Evolutionary conservation across 92 coral and sea anemone genomes (phyloP), one percentile per base, ranked within the genome.

Genomic region (Isaurus tuberculatus): DNA sequence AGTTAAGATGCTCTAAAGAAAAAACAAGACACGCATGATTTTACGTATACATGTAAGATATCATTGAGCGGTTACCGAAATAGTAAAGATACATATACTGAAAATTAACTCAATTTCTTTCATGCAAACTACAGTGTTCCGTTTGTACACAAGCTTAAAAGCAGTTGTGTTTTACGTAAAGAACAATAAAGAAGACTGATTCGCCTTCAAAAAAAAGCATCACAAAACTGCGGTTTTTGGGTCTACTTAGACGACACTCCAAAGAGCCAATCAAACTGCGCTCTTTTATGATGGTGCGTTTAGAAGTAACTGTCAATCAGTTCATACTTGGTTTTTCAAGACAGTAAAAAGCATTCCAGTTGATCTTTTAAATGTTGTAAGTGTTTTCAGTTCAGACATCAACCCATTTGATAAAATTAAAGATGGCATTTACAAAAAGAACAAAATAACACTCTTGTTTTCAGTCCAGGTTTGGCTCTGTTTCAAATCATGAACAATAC

Each of bases 161-260:
- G 22, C 61, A 0, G 27, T 44, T 72, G 20, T 27, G 8, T 4
- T 25, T 1, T 14, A 34, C 44, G 3, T 15, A 16, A 30, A 32
- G 69, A 63, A 63, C 31, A 31, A 26, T 67, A 3, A 6, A 43
- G 20, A 14, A 43, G 15, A 43, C 4, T 14, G 36, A n/a, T 42
- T 20, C 44, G 33, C 10, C 78, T 70, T 40, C 16, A 20, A 22
- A 36, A 22, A 17, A 43, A 20, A 70, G 75, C 37, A 71, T 9
- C 17, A 72, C 37, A 43, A 71, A 14, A 36, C 74, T 72, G 78
- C 36, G 78, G 78, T 72, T 44, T 70, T 26, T 0, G 78, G n/a
- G 43, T 72, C 78, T 72, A n/a, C 43, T 25, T 44, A 32, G n/a
- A 69, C 16, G 36, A 55, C 20, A 22, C 22, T 14, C 7, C 27